These are phyloP conservation scores for Caiman crocodilus DNA, from an alignment of 2,797 vertebrate species.

Conservation along the genomic window DNA sequence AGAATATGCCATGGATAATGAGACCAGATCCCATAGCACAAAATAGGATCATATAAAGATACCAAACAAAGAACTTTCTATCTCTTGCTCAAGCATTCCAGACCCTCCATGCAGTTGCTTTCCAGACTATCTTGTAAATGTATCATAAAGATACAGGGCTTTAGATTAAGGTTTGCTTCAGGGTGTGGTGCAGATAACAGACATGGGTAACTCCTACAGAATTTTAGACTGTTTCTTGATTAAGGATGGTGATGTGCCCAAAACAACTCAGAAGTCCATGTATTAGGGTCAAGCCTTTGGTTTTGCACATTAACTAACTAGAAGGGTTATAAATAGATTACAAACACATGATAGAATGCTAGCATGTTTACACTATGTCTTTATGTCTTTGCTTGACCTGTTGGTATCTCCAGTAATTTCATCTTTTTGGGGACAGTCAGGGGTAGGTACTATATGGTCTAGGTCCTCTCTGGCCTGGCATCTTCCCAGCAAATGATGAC, in stretches of 20 bases:
- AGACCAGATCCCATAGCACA: background rate
- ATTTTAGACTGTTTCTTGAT: background rate
- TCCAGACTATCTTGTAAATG: background rate
- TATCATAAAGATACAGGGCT: background rate
- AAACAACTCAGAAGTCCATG: background rate
- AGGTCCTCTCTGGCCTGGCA: no score
- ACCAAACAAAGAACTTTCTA: background rate
- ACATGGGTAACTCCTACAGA: no score
- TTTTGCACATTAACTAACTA: background rate
- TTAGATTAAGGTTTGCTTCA: background rate
- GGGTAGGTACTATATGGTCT: no score
- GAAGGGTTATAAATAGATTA: background rate
- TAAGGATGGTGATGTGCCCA: background rate
- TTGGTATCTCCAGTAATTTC: background rate
- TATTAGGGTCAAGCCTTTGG: background rate
- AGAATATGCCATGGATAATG: background rate
- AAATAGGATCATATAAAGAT: background rate
- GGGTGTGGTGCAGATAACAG: background rate
- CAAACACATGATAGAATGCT: background rate
- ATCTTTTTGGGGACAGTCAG: background rate
- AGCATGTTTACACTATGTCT: background rate
- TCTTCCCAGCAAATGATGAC: no score
- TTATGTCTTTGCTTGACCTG: background rate
- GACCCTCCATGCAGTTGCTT: background rate
- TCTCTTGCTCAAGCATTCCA: background rate